phyloP scores from a whole-genome alignment of 2,113 vertebrate genomes.

The Fregetta grallaria region DNA sequence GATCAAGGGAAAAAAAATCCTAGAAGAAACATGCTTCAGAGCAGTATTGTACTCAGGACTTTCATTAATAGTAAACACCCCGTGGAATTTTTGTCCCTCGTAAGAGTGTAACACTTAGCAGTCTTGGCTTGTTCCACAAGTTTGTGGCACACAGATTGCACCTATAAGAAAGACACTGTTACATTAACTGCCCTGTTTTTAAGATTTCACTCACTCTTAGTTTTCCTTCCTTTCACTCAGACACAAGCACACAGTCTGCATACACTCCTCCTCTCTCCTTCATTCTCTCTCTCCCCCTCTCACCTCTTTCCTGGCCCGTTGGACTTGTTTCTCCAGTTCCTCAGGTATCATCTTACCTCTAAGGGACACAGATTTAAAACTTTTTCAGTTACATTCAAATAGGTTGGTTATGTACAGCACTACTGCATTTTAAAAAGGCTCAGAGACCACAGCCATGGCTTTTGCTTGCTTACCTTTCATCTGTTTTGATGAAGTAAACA shows the following conservation, averaged over 20 bases:
- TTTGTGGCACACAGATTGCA: neutral
- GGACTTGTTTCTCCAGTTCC: slow-evolving; percentile 82
- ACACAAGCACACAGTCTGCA: neutral
- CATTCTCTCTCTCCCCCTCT: slow-evolving; percentile 42
- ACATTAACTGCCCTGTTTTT: slow-evolving; percentile 7
- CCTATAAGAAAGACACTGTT: neutral
- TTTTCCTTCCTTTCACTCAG: neutral
- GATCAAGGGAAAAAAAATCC: slow-evolving; percentile 8
- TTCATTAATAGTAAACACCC: neutral
- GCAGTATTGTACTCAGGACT: neutral
- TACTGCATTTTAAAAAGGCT: slow-evolving; percentile 34
- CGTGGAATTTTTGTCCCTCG: neutral
- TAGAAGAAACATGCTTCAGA: neutral
- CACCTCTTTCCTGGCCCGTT: slow-evolving; percentile 79
- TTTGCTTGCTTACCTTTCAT: slow-evolving; percentile 77
- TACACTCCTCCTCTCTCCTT: neutral
- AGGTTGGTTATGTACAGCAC: neutral
- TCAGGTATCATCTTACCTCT: slow-evolving; percentile 88
- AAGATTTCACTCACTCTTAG: neutral
- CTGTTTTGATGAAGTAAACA: slow-evolving; percentile 80
- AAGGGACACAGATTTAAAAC: slow-evolving; percentile 73
- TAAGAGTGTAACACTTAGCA: neutral
- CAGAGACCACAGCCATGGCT: neutral
- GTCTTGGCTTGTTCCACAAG: neutral
- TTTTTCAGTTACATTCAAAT: slow-evolving; percentile 63